Percentiles rank a stretch among this genome's conserved stretches.
These are phyloP conservation scores for Columba livia DNA, from an alignment of 2,113 vertebrate species.

Conservation along the genomic window DNA sequence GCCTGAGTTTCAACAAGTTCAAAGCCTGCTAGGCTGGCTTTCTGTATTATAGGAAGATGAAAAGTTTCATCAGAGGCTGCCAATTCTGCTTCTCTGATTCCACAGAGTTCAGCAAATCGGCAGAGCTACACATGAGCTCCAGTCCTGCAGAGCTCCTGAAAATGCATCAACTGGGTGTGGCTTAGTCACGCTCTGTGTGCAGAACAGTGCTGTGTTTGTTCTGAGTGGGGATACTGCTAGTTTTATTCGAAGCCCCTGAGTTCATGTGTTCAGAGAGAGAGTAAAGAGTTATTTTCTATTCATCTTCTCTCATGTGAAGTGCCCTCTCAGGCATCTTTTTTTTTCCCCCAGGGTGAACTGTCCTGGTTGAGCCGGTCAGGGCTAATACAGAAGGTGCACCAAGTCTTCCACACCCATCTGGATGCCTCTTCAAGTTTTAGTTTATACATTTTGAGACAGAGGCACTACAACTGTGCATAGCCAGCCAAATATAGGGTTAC, in stretches of 20 bases:
- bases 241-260: not conserved
- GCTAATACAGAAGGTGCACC: not conserved
- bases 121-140: not conserved
- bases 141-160: not conserved
- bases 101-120: not conserved
- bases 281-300: not conserved
- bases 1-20: not conserved
- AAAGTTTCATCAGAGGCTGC: conserved; percentile 18
- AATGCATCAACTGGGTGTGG: not conserved
- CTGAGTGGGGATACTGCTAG: not conserved
- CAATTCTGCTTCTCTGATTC: conserved; percentile 5
- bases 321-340: not conserved
- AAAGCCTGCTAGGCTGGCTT: not conserved
- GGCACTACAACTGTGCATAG: not conserved
- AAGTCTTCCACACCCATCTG: not conserved
- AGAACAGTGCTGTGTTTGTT: not conserved
- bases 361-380: not conserved
- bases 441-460: not conserved
- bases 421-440: not conserved
- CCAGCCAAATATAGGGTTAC: not conserved
- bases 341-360: not conserved
- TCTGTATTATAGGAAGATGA: not conserved
- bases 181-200: not conserved
- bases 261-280: not conserved
- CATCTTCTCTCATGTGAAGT: not conserved